phyloP scores from a whole-genome alignment of 2,797 vertebrate species.

The Chrysocyon brachyurus region DNA sequence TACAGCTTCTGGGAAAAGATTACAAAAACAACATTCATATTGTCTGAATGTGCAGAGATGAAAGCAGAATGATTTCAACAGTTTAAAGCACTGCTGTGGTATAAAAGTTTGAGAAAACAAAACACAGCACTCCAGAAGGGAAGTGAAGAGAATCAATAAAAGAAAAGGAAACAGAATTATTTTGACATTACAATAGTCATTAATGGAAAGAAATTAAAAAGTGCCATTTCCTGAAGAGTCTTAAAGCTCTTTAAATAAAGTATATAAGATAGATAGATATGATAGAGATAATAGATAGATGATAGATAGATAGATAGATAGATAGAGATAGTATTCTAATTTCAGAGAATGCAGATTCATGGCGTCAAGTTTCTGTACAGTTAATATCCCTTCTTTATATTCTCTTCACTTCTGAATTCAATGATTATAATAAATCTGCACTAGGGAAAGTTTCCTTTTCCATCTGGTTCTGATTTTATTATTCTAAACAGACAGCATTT shows the following conservation, averaged over 20 bases:
- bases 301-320: background rate
- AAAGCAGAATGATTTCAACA: background rate
- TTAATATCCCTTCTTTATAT: background rate
- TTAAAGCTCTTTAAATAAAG: constrained; percentile 18
- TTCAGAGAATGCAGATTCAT: background rate
- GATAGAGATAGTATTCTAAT: background rate
- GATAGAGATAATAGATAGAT: background rate
- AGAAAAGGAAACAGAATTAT: constrained; percentile 9
- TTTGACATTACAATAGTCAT: background rate
- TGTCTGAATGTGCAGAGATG: background rate
- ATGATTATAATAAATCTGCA: background rate
- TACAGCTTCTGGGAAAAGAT: constrained; percentile 22
- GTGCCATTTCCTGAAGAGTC: background rate
- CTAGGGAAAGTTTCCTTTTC: background rate
- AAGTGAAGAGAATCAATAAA: background rate
- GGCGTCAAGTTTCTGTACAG: background rate
- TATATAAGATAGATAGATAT: background rate
- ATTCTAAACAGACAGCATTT: background rate
- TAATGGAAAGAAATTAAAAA: background rate
- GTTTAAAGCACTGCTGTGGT: background rate
- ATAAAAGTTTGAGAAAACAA: constrained; percentile 27
- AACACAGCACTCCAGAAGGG: constrained; percentile 5
- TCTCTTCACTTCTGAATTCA: constrained; percentile 38
- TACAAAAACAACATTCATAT: background rate
- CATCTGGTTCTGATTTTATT: constrained; percentile 20